A percentile compares a stretch with the other conserved stretches of the same genome.
Conservation (phyloP, 2,888 invertebrate species). For the Anorthoa munda region DNA sequence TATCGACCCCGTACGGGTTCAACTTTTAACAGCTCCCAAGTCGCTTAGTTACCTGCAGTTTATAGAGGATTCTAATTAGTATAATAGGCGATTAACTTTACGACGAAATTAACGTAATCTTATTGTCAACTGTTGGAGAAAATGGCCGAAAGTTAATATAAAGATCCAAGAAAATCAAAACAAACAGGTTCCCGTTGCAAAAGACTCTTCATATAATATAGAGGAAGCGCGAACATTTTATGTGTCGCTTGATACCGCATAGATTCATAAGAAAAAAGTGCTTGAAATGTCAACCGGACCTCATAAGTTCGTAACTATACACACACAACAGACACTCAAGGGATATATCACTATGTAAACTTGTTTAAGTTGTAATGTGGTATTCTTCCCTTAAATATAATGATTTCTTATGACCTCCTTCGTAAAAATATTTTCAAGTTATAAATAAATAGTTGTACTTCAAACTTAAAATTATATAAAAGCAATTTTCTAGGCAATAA, state of each 20-base stretch:
- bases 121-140: not conserved
- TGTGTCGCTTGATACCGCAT: not conserved
- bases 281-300: not conserved
- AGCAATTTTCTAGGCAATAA: slow-evolving; percentile 40
- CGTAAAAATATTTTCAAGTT: not conserved
- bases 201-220: too few relatives aligned
- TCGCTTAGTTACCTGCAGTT: slow-evolving; percentile 25
- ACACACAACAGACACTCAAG: too few relatives aligned
- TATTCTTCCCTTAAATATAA: not conserved
- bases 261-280: not conserved
- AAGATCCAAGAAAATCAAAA: too few relatives aligned
- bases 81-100: slow-evolving; percentile 1
- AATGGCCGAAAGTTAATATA: not conserved
- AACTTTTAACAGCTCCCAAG: slow-evolving; percentile 49
- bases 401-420: not conserved
- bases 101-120: not conserved
- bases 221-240: not conserved
- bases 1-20: slow-evolving; percentile 33
- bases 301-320: not conserved
- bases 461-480: not conserved
- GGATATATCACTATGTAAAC: too few relatives aligned
- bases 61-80: slow-evolving; percentile 1
- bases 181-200: too few relatives aligned
- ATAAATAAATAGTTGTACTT: not conserved
- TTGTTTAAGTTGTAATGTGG: too few relatives aligned